Evolutionary conservation across 2,113 vertebrate species (phyloP), one percentile per base, ranked within the genome.

Genomic region (Lepisosteus osseus): DNA sequence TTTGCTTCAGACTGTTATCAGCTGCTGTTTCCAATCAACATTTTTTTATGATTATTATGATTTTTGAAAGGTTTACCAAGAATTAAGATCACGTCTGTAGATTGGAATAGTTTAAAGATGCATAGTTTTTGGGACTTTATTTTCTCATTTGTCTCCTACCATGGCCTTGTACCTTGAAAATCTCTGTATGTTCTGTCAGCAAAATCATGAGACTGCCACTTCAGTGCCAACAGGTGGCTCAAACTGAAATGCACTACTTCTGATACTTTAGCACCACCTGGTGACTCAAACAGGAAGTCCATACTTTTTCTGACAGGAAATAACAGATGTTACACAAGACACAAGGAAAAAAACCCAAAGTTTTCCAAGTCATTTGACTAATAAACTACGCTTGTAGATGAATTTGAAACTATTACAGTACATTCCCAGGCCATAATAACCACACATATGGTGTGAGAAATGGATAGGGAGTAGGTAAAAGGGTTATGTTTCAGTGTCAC

Each of bases 1-100:
- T 66, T 51, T 81, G 82, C 83, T 89, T 84, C 88, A 81, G 85
- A 92, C 86, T 91, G 86, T 90, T 90, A 88, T 86, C 80, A 81
- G 82, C 82, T 83, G 78, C 76, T 80, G 82, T 88, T 82, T 74
- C 74, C 64, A 70, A 75, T 70, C 76, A 59, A 5, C 42, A 82
- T 72, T 80, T 80, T 67, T 82, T 79, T 81, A 74, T 76, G 29
- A 71, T 67, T 79, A 76, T 62, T 79, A 54, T 43, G 56, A 80
- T 83, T 75, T 77, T 82, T 68, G 78, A 71, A 76, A 81, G 79
- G 44, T 51, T 82, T 72, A 74, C 72, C 77, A 67, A 76, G 57
- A 69, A 57, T 71, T 64, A 74, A 59, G 72, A 78, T 76, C 76
- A 69, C 77, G 77, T 73, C 79, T 82, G 75, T 80, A 75, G 81